These are phyloP conservation scores for Acanthopleura granulata DNA, from an alignment of 2,888 invertebrate genomes.

Conservation along the genomic window DNA sequence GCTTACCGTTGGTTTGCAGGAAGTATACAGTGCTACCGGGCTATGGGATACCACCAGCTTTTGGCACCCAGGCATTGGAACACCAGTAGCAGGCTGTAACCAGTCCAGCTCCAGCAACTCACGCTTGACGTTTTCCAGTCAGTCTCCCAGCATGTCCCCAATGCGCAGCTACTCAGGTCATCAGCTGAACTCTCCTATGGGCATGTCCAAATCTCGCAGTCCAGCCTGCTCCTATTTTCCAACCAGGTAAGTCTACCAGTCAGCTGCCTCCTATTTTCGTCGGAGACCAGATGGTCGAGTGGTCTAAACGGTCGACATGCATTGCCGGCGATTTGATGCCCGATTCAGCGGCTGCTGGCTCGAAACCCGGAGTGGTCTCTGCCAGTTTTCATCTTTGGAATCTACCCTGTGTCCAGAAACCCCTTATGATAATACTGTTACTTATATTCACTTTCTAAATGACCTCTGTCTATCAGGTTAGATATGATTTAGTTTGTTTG, in stretches of 20 bases:
- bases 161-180: conserved; percentile 55
- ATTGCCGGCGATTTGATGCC: too few species aligned
- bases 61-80: conserved; percentile 39
- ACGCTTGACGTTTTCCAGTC: conserved; percentile 50
- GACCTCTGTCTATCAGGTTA: too few species aligned
- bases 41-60: conserved; percentile 48
- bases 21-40: conserved; percentile 43
- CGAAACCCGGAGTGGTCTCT: too few species aligned
- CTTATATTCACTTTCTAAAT: too few species aligned
- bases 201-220: conserved; percentile 41
- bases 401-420: too few species aligned
- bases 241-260: conserved; percentile 45
- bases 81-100: conserved; percentile 32
- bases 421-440: too few species aligned
- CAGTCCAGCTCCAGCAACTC: conserved; percentile 49
- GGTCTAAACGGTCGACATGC: too few species aligned
- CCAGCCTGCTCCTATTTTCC: conserved; percentile 49
- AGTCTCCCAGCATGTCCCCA: conserved; percentile 63
- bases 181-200: conserved; percentile 60
- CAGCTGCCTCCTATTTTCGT: too few species aligned
- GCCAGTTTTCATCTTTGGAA: too few species aligned
- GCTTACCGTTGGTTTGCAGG: conserved; percentile 29
- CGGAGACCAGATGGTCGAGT: too few species aligned
- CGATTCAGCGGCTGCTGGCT: too few species aligned
- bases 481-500: too few species aligned